Base-by-base conservation (phyloP, 2,888 invertebrate species). In the Venusia cambrica region DNA sequence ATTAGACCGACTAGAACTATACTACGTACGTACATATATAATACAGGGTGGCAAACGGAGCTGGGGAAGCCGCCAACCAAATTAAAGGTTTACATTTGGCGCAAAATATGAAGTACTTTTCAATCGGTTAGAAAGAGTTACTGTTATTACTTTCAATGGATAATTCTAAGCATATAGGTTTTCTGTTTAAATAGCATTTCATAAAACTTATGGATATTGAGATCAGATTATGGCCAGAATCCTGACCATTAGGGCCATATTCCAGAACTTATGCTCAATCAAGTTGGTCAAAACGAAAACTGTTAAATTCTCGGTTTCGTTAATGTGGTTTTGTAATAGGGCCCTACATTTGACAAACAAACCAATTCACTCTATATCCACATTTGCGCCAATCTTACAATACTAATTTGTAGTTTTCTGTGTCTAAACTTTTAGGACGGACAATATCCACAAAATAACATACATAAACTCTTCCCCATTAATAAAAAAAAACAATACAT, bases 1-100 rank as follows among this genome's bases (percentile, higher is more conserved):
- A 44, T 60, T 62, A 73, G 76, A 83, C 79, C 83, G 85, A 87
- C 84, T 81, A 81, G 80, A 81, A 67, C 71, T 68, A 67, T 62
- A 57, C 62, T 58, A 61, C 39, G 46, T 50, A 54, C 45, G 43
- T 56, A 59, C 51, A 37, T 51, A n/a, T n/a, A 50, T 52, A 48
- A 52, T 48, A 51, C 36, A 40, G 41, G 34, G 36, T 46, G 48
- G 43, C 38, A 48, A 51, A 48, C 37, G 38, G n/a, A 41, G 7
- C 17, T 20, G 38, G 38, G 35, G 45, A 57, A 48, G 48, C 40
- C 18, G 10, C 13, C 15, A 15, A 20, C 13, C 3, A 29, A 21
- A 10, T 14, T 13, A 15, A 9, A 19, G 24, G 9, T 12, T 17
- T 14, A 21, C 21, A 17, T 30, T 34, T 30, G 30, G 39, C 39